Evolutionary conservation across 2,888 invertebrate species (phyloP).

Genomic region (Drosophila trichaetosa): DNA sequence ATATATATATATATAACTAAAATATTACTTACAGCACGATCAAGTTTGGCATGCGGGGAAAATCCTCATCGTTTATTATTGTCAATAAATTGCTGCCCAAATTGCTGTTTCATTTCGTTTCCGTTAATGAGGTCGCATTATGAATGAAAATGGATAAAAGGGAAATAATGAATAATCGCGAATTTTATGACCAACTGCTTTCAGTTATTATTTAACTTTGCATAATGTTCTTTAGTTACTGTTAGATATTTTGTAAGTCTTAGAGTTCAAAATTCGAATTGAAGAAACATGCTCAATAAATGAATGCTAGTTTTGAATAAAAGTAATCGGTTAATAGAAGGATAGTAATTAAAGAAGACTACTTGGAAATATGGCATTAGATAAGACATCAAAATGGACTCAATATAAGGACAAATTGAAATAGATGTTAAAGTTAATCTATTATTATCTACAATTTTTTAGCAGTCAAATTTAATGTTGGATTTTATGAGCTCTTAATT

Average conservation of each 20-base stretch:
- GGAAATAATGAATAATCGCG: slow-evolving; percentile 42
- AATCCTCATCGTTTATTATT: slow-evolving; percentile 89
- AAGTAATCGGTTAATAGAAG: not conserved
- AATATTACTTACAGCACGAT: slow-evolving; percentile 91
- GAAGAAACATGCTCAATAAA: slow-evolving; percentile 51
- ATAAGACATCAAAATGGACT: accelerated
- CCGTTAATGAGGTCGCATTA: slow-evolving; percentile 46
- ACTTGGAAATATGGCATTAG: not conserved
- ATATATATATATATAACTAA: slow-evolving; percentile 2
- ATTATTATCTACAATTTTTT: not conserved
- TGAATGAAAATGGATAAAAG: slow-evolving; percentile 14
- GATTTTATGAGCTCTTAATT: not conserved
- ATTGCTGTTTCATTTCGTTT: slow-evolving; percentile 86
- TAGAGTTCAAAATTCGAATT: slow-evolving; percentile 30
- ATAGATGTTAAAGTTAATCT: not conserved
- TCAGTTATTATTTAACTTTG: slow-evolving; percentile 23
- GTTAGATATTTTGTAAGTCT: slow-evolving; percentile 37
- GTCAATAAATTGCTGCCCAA: slow-evolving; percentile 91
- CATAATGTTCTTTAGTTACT: slow-evolving; percentile 20
- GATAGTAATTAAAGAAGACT: not conserved
- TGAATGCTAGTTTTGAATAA: slow-evolving; percentile 15
- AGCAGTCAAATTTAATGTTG: slow-evolving; percentile 9
- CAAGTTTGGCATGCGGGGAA: slow-evolving; percentile 90
- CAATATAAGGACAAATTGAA: not conserved
- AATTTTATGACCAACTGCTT: slow-evolving; percentile 32